Base-by-base conservation (phyloP, 2,797 vertebrate species). In the Apogon talboti region DNA sequence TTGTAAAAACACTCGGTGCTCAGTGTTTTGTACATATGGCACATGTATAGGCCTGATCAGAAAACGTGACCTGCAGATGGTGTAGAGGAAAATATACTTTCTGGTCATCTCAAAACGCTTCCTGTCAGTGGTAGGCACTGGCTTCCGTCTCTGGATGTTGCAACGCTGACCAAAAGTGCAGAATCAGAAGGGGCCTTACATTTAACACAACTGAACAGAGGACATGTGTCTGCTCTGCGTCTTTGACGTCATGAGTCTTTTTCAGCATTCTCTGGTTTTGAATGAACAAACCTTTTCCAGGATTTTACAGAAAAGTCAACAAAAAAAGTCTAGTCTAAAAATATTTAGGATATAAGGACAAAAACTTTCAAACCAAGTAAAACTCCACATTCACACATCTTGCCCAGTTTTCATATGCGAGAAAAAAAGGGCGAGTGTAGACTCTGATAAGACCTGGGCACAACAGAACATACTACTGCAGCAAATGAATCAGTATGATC, bases 231-330 rank as follows among this genome's bases (percentile, higher is more conserved):
- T 41, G 5, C 21, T 54, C 57, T n/a, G 12, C 2, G 6, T 13
- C 59, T 43, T 15, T 1, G 6, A 12, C 38, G 18, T 15, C 50
- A 40, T 43, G 24, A 73, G 13, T 6, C 11, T 12, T 14, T 28
- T 15, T 57, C 45, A 24, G 6, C 18, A 5, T 30, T 19, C 1
- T 33, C 6, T 33, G 0, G 19, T 16, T 47, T 18, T 18, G n/a
- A 18, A n/a, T 10, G 6, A 40, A 33, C 3, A 11, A 33, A 33
- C 3, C 21, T 24, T 28, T 13, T 33, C 47, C 12, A 40, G 28
- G 14, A 10, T 67, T 77, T 71, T 48, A 48, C 35, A 35, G 28
- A 55, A n/a, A 44, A 15, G 13, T 45, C 11, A 46, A 24, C 21
- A 2, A 49, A 16, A n/a, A 30, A 14, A 30, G 11, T 7, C 24